Evolutionary conservation across 2,797 vertebrate genomes (phyloP).

Genomic region (Dryobates pubescens): DNA sequence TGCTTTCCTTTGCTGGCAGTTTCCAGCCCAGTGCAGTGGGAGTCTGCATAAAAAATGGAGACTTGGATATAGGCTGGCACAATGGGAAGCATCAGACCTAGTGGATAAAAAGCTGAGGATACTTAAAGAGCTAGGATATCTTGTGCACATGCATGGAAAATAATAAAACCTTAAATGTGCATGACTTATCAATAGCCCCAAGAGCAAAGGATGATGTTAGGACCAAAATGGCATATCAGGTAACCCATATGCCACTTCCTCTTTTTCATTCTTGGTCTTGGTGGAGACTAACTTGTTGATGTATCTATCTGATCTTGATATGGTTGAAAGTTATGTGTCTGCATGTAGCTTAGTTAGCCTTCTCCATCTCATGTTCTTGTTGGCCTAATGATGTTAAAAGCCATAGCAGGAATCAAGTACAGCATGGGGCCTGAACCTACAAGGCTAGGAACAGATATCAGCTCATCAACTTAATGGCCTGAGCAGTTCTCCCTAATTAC

Average conservation of each 20-base stretch:
- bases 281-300: not conserved
- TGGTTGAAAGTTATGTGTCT: not conserved
- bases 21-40: not conserved
- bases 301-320: not conserved
- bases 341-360: not conserved
- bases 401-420: accelerated
- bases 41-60: not conserved
- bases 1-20: not conserved
- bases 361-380: not conserved
- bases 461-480: not conserved
- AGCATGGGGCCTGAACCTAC: accelerated
- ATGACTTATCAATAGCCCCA: not conserved
- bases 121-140: not conserved
- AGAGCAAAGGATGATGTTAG: not conserved
- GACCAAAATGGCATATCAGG: accelerated
- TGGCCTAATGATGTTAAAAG: not conserved
- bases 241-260: not conserved
- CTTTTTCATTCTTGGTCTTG: not conserved
- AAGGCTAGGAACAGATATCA: not conserved
- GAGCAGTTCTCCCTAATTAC: not conserved
- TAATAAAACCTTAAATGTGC: not conserved
- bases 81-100: not conserved
- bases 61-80: not conserved
- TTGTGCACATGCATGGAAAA: accelerated
- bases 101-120: not conserved